Evolutionary conservation across 2,797 vertebrate genomes (phyloP).

Genomic region (Anniella stebbinsi): DNA sequence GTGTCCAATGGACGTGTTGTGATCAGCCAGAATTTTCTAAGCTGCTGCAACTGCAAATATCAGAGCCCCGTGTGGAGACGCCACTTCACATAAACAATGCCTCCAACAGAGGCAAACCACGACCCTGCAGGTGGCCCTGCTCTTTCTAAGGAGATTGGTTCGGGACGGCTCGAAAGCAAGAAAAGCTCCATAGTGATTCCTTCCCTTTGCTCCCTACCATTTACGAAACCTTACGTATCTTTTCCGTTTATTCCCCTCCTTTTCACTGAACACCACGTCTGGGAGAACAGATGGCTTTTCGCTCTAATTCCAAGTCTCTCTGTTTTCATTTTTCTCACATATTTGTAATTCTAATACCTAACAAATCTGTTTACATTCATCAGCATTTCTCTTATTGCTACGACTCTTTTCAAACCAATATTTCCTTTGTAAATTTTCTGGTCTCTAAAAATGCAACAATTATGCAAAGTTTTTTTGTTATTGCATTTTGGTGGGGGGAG

Average conservation of each 20-base stretch:
- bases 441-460: neutral
- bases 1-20: neutral
- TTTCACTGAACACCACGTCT: neutral
- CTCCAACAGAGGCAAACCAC: neutral
- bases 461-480: neutral
- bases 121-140: neutral
- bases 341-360: conserved; percentile 18
- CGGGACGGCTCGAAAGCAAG: conserved; percentile 2
- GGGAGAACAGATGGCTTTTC: conserved; percentile 27
- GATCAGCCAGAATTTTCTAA: no score
- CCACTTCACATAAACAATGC: neutral
- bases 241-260: conserved; percentile 22
- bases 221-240: neutral
- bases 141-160: neutral
- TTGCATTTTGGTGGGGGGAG: no score
- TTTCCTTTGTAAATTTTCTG: conserved; percentile 35
- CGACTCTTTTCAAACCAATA: neutral
- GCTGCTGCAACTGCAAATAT: neutral
- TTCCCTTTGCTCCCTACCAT: neutral
- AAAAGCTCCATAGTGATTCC: neutral
- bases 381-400: conserved; percentile 10
- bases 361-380: conserved; percentile 12
- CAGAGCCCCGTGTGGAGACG: neutral
- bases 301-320: conserved; percentile 7
- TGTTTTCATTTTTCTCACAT: conserved; percentile 21